Evolutionary conservation across 2,888 invertebrate genomes (phyloP).

Genomic region (Nipponacmea schrenckii): DNA sequence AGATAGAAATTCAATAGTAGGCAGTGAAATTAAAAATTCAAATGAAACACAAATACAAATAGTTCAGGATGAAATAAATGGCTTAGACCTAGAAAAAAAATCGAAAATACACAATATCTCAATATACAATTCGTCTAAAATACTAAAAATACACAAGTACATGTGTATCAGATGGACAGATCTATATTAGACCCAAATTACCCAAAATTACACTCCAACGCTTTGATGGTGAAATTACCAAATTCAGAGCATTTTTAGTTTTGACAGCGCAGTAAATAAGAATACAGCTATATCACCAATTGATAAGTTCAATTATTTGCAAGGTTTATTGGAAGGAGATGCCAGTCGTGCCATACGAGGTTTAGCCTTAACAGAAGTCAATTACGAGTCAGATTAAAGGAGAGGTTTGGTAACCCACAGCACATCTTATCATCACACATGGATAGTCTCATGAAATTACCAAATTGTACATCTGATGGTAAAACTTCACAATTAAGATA

Average conservation of each 20-base stretch:
- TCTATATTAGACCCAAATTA: slow-evolving; percentile 2
- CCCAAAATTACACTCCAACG: neutral
- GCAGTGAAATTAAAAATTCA: no score
- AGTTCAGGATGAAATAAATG: neutral
- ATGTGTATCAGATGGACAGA: no score
- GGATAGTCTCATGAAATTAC: slow-evolving; percentile 9
- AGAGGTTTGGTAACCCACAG: slow-evolving; percentile 7
- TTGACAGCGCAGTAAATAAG: neutral
- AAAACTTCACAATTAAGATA: neutral
- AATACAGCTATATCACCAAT: neutral
- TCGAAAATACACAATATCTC: no score
- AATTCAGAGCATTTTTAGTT: slow-evolving; percentile 6
- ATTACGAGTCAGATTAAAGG: slow-evolving; percentile 5
- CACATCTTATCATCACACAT: slow-evolving; percentile 8
- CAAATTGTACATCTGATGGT: neutral
- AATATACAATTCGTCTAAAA: no score
- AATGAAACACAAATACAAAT: no score
- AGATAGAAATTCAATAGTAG: neutral
- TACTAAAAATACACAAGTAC: no score
- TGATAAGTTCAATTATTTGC: slow-evolving; percentile 14
- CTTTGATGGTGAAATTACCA: neutral
- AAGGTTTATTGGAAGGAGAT: slow-evolving; percentile 2
- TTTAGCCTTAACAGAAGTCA: neutral
- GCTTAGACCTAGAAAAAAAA: neutral
- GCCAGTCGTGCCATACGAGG: slow-evolving; percentile 3